Evolutionary conservation across 2,888 invertebrate genomes (phyloP).

Genomic region (Ennomos fuscantarius): DNA sequence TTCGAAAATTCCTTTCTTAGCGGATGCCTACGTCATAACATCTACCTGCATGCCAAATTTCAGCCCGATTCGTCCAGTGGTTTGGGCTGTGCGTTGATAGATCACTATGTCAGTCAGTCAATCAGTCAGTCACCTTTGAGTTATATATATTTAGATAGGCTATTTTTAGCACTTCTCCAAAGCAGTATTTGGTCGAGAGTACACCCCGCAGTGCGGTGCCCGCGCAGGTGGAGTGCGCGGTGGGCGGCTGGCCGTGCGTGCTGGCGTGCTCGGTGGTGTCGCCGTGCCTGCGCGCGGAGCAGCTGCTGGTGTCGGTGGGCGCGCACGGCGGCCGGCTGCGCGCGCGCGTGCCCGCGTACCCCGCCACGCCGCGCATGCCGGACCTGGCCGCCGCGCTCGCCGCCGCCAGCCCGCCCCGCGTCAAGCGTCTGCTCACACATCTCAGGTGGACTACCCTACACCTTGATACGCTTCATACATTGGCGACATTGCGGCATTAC

Average conservation of each 20-base stretch:
- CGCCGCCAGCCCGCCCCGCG: slow-evolving; percentile 53
- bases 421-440: slow-evolving; percentile 71
- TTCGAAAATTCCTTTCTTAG: no score
- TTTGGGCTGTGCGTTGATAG: no score
- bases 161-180: no score
- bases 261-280: slow-evolving; percentile 95
- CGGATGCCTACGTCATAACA: no score
- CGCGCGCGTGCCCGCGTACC: slow-evolving; percentile 96
- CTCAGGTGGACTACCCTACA: slow-evolving; percentile 70
- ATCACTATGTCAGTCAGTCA: no score
- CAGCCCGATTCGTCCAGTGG: no score
- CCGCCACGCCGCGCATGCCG: slow-evolving; percentile 90
- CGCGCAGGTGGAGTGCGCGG: slow-evolving; percentile 91
- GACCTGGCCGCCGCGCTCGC: slow-evolving; percentile 92
- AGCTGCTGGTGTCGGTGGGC: slow-evolving; percentile 96
- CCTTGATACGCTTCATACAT: not conserved
- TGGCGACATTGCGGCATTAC: no score
- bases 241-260: slow-evolving; percentile 95
- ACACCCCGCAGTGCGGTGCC: no score
- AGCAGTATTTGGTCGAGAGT: no score
- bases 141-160: no score
- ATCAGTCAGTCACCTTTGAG: no score
- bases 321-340: slow-evolving; percentile 97
- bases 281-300: slow-evolving; percentile 96
- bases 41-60: no score